Evolutionary conservation across 2,888 invertebrate genomes (phyloP).

Genomic region (Cryptophagus acutangulus): DNA sequence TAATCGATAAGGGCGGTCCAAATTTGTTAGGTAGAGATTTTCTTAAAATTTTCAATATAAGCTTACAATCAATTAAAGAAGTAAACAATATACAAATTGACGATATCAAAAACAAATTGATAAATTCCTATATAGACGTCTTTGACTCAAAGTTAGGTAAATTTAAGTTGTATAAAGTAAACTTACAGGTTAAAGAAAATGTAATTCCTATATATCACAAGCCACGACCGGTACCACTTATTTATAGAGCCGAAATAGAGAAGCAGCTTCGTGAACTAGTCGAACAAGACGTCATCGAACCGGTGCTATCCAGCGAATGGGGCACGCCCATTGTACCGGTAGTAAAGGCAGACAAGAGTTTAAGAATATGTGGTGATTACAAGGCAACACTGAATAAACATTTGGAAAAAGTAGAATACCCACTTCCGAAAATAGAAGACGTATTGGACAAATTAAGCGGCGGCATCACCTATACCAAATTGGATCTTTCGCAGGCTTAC

Average conservation of each 20-base stretch:
- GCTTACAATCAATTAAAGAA: too few species aligned
- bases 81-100: too few species aligned
- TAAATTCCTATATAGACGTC: constrained; percentile 6
- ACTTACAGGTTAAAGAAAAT: neutral
- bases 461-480: neutral
- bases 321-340: constrained; percentile 23
- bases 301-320: constrained; percentile 15
- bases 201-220: neutral
- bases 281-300: constrained; percentile 10
- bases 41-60: too few species aligned
- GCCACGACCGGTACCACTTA: neutral
- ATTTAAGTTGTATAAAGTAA: neutral
- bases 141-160: neutral
- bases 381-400: constrained; percentile 23
- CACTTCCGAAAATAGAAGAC: constrained; percentile 15
- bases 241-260: neutral
- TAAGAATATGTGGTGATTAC: constrained; percentile 28
- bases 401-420: constrained; percentile 17
- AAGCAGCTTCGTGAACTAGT: constrained; percentile 9
- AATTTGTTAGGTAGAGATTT: too few species aligned
- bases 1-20: too few species aligned
- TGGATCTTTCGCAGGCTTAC: neutral
- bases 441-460: neutral
- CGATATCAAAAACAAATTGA: too few species aligned
- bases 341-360: constrained; percentile 18